A percentile compares a stretch with the other conserved stretches of the same genome.
Evolutionary conservation across 2,113 vertebrate species (phyloP).

Genomic region (Natator depressus): DNA sequence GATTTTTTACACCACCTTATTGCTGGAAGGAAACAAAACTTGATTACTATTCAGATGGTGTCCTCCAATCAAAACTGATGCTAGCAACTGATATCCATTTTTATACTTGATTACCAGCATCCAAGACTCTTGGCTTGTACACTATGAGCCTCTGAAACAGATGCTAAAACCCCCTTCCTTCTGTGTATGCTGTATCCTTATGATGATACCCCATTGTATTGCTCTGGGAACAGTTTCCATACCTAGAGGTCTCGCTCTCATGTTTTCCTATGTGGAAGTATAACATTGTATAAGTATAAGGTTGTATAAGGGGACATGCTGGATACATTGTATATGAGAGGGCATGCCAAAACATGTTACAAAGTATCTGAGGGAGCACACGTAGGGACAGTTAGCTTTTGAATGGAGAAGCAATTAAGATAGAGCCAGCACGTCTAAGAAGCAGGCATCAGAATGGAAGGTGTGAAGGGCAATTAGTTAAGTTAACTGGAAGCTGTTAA

Average conservation of each 20-base stretch:
- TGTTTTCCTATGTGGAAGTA: too few species aligned
- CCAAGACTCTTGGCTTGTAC: background rate
- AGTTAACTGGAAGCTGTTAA: too few species aligned
- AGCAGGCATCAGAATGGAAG: too few species aligned
- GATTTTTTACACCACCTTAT: background rate
- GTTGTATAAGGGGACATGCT: too few species aligned
- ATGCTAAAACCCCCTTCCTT: background rate
- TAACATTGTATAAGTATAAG: too few species aligned
- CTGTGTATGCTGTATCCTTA: background rate
- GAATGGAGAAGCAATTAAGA: too few species aligned
- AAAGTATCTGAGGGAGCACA: too few species aligned
- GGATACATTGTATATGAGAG: too few species aligned
- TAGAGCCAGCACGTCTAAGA: too few species aligned
- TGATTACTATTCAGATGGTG: background rate
- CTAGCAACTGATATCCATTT: background rate
- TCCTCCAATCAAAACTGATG: background rate
- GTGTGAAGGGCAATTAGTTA: too few species aligned
- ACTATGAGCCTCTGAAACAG: background rate
- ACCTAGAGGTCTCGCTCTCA: background rate
- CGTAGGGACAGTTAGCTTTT: too few species aligned
- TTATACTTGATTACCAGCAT: background rate
- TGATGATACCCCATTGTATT: background rate
- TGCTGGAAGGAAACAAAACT: background rate
- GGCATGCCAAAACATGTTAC: too few species aligned
- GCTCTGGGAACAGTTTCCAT: background rate